Conservation (phyloP, 2,113 vertebrate species). For the Dolichallabes microphthalmus region DNA sequence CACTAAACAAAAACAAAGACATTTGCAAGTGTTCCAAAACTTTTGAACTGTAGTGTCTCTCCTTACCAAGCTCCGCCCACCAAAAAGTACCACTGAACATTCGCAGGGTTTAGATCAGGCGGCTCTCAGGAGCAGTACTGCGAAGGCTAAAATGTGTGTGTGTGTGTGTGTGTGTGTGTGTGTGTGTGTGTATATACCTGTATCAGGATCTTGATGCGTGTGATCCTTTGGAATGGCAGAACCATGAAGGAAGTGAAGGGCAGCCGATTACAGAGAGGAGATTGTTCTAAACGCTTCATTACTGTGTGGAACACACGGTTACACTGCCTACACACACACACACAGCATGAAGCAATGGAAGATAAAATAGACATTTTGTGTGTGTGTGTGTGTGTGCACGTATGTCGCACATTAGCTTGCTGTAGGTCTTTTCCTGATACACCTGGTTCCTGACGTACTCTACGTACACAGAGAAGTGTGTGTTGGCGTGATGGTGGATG, state of each 20-base stretch:
- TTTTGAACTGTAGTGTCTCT: too few relatives aligned
- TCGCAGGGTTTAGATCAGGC: background rate
- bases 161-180: background rate
- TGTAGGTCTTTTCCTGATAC: slow-evolving; percentile 79
- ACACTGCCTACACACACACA: slow-evolving; percentile 66
- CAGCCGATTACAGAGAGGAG: slow-evolving; percentile 74
- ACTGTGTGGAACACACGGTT: slow-evolving; percentile 71
- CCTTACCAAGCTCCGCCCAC: background rate
- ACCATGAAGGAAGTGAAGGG: slow-evolving; percentile 77
- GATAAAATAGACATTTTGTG: background rate
- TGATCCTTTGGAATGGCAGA: slow-evolving; percentile 79
- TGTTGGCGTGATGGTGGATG: slow-evolving; percentile 68
- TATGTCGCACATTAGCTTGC: slow-evolving; percentile 71
- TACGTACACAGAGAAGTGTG: slow-evolving; percentile 71
- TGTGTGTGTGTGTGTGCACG: background rate
- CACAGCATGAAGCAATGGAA: background rate
- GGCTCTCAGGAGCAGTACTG: background rate
- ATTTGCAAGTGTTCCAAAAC: too few relatives aligned
- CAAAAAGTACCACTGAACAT: background rate
- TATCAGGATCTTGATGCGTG: slow-evolving; percentile 71
- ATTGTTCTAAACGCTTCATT: slow-evolving; percentile 70
- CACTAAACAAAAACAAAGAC: too few relatives aligned
- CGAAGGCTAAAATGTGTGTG: background rate
- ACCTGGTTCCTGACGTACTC: slow-evolving; percentile 78
- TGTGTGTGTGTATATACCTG: slow-evolving; percentile 39